Evolutionary conservation across 1,140 invertebrate species (phyloP).

Genomic region (Parasteatoda tepidariorum): DNA sequence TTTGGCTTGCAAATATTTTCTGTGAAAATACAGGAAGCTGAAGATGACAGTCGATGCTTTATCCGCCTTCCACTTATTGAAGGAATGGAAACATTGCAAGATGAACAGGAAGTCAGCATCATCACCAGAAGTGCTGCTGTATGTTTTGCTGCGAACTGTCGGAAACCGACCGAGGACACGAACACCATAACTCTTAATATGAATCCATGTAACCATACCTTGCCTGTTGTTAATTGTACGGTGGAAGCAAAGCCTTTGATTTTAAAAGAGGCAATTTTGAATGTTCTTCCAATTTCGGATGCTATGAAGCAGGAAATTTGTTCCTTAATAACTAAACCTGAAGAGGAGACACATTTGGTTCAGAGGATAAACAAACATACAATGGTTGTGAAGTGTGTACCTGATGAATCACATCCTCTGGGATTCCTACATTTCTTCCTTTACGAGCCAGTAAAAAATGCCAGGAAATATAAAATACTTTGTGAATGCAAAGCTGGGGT

Average conservation of each 20-base stretch:
- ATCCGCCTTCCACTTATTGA: slow-evolving; percentile 76
- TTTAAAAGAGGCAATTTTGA: slow-evolving; percentile 77
- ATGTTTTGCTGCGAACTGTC: slow-evolving; percentile 78
- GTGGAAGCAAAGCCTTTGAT: slow-evolving; percentile 75
- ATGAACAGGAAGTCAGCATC: slow-evolving; percentile 68
- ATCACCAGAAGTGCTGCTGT: slow-evolving; percentile 72
- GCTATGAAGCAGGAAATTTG: slow-evolving; percentile 78
- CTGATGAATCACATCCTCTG: slow-evolving; percentile 77
- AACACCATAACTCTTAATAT: slow-evolving; percentile 63
- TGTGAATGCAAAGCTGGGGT: slow-evolving; percentile 41
- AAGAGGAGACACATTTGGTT: slow-evolving; percentile 77
- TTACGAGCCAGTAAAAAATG: slow-evolving; percentile 67
- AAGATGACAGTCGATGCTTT: slow-evolving; percentile 79
- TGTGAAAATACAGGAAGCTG: slow-evolving; percentile 73
- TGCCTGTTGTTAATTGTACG: slow-evolving; percentile 76
- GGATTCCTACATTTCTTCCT: slow-evolving; percentile 81
- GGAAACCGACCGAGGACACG: slow-evolving; percentile 46
- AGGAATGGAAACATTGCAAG: slow-evolving; percentile 69
- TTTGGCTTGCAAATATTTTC: slow-evolving; percentile 77
- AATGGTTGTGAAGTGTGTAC: slow-evolving; percentile 82
- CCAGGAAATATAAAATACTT: slow-evolving; percentile 25
- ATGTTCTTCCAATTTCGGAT: slow-evolving; percentile 75
- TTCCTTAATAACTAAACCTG: slow-evolving; percentile 72
- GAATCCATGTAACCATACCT: slow-evolving; percentile 76
- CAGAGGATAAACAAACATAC: slow-evolving; percentile 82